Conservation (phyloP, 2,797 vertebrate species). For the Gymnothorax javanicus region DNA sequence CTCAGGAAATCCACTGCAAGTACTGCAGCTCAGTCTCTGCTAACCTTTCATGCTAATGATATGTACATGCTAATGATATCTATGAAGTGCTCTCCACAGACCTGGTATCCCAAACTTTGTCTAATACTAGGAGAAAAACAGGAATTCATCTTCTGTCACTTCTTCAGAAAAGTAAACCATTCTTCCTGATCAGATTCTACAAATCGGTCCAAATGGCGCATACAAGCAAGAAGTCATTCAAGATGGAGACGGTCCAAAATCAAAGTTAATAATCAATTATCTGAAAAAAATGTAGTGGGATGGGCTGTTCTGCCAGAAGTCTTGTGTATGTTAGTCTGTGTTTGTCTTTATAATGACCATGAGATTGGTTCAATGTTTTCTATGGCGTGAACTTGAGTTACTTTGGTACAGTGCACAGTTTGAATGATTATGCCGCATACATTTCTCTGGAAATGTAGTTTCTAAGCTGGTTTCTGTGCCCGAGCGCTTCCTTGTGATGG, state of each 20-base stretch:
- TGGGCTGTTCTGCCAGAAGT: not conserved
- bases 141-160: not conserved
- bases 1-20: not conserved
- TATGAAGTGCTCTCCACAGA: not conserved
- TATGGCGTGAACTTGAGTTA: not conserved
- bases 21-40: not conserved
- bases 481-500: not conserved
- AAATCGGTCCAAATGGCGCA: not conserved
- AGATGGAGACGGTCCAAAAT: not conserved
- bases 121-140: not conserved
- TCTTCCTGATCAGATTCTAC: not conserved
- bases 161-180: slow-evolving; percentile 14
- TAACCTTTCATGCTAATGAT: not conserved
- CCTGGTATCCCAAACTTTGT: not conserved
- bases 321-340: not conserved
- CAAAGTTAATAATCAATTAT: not conserved
- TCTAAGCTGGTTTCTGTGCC: slow-evolving; percentile 7
- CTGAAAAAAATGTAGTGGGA: not conserved
- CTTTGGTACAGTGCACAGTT: not conserved
- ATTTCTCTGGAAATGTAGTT: not conserved
- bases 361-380: not conserved
- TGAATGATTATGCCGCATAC: not conserved
- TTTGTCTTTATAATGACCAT: not conserved
- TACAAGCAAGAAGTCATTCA: not conserved
- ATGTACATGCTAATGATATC: no score